Base-by-base conservation (phyloP, 2,113 vertebrate species). In the Calypte anna region DNA sequence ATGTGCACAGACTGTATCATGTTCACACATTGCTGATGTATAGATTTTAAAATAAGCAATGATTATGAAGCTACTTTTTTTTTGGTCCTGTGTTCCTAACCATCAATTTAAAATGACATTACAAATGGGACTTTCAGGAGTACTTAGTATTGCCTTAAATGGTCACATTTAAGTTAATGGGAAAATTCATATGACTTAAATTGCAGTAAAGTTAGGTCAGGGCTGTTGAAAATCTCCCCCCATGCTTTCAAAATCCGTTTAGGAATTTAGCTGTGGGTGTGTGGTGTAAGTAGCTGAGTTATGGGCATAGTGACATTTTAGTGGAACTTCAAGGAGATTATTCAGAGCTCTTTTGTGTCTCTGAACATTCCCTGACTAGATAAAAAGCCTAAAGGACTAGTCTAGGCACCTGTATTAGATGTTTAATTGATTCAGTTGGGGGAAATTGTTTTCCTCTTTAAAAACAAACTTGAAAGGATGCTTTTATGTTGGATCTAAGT, bases 61-160 rank as follows among this genome's bases (percentile, higher is more conserved):
- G 82, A 93, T 91, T 91, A 53, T 77, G 82, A 82, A 93, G 70
- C 66, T 75, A 20, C 70, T 90, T 24, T 33, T 55, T 77, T 88
- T 91, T 91, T 74, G 12, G 75, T 90, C 64, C 59, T 22, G 93
- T 92, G 94, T 85, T 75, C 85, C 44, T 77, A 74, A 70, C 70
- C 78, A 88, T 94, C 62, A 94, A 10, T 94, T 95, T 95, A 69
- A 94, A 93, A 90, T 86, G 62, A 78, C 36, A 77, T 95, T 97
- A 88, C 72, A 86, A 75, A 74, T 80, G 68, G 78, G 93, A 87
- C 95, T 95, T 97, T 90, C 91, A 83, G 77, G 94, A 90, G 75
- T 72, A 81, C 33, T 96, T 92, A 92, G 84, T 82, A 69, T 85
- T 92, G 87, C 67, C 78, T 85, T 94, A 89, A 94, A 84, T 76